phyloP scores from a whole-genome alignment of 2,797 vertebrate species.

The Hirundo rustica region DNA sequence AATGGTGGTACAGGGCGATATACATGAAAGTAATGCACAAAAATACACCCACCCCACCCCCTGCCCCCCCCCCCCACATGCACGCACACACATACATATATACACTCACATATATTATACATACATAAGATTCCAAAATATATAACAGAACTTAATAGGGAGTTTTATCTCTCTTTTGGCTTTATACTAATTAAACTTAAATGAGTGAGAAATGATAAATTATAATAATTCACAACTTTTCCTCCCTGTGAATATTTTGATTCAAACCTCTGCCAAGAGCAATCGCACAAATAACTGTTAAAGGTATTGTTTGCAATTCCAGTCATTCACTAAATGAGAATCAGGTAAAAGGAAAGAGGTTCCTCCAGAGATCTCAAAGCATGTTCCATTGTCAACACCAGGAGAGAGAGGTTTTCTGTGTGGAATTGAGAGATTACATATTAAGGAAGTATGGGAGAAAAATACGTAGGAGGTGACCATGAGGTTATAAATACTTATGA shows the following conservation, averaged over 20 bases:
- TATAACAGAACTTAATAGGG: background rate
- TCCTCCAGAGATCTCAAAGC: background rate
- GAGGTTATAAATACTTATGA: background rate
- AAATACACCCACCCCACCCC: too few species aligned
- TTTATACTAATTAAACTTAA: background rate
- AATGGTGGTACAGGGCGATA: background rate
- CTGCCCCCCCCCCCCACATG: too few species aligned
- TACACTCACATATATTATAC: background rate
- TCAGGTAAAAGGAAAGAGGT: background rate
- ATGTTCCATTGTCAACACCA: background rate
- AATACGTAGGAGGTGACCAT: background rate
- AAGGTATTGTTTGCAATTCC: background rate
- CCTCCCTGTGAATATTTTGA: background rate
- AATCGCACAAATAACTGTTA: background rate
- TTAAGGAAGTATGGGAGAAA: background rate
- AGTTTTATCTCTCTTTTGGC: background rate
- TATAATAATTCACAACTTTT: background rate
- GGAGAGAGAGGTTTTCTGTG: background rate
- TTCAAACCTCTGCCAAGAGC: background rate
- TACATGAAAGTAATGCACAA: background rate
- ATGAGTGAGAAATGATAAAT: background rate
- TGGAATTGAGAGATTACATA: background rate
- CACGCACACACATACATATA: rapidly evolving
- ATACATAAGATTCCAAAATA: background rate
- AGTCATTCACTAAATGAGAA: background rate